These are phyloP conservation scores for Protonibea diacanthus DNA, from an alignment of 2,797 vertebrate genomes.

Conservation along the genomic window DNA sequence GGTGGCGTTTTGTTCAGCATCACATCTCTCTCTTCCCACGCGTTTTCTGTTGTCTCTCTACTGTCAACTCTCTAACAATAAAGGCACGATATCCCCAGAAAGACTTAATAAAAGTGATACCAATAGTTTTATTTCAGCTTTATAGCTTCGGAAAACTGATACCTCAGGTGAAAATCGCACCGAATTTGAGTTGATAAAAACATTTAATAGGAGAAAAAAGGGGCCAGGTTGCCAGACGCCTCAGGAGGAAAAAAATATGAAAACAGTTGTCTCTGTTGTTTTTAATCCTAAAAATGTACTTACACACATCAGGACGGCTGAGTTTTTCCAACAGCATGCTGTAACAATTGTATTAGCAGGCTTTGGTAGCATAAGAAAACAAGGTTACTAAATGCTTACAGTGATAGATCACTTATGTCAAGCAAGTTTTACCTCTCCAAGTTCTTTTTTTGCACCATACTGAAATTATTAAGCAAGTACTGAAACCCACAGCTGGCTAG, in stretches of 20 bases:
- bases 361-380: neutral
- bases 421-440: neutral
- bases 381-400: slow-evolving; percentile 2
- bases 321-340: neutral
- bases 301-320: neutral
- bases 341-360: neutral
- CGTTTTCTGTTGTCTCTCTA: neutral
- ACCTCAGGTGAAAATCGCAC: neutral
- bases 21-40: neutral
- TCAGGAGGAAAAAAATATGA: neutral
- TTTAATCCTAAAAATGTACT: neutral
- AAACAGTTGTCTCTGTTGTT: neutral
- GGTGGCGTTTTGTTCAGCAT: too few species aligned
- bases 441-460: neutral
- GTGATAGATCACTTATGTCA: too few species aligned
- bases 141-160: neutral
- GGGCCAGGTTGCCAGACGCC: too few species aligned
- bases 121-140: neutral
- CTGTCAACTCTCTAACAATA: neutral
- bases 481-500: neutral
- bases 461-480: slow-evolving; percentile 6
- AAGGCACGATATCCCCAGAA: neutral
- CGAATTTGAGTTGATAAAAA: neutral
- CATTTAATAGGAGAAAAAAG: neutral
- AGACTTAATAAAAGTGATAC: neutral